Evolutionary conservation across 2,888 invertebrate genomes (phyloP).

Genomic region (Agrochola macilenta): DNA sequence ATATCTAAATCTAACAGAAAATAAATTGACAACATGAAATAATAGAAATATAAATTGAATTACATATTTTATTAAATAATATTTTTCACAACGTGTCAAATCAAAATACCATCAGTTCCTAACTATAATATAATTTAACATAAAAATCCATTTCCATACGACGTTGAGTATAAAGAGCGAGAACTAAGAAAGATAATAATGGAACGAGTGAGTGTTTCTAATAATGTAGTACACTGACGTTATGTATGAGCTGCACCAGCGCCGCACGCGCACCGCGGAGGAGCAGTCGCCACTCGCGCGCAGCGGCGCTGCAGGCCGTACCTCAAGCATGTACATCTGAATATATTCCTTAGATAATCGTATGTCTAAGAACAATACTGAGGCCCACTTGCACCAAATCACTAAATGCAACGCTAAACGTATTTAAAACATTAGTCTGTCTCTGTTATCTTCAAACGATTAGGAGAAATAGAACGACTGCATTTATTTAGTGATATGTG

Average conservation of each 20-base stretch:
- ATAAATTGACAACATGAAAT: slow-evolving; percentile 46
- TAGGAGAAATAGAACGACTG: background rate
- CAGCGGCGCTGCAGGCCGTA: background rate
- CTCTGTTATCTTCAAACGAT: background rate
- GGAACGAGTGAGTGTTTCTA: slow-evolving; percentile 29
- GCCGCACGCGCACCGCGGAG: background rate
- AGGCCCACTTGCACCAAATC: background rate
- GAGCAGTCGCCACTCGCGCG: too few species aligned
- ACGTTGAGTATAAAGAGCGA: slow-evolving; percentile 54
- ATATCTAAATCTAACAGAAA: slow-evolving; percentile 49
- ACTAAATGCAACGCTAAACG: background rate
- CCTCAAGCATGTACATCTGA: slow-evolving; percentile 27
- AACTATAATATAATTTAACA: slow-evolving; percentile 56
- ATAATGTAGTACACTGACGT: slow-evolving; percentile 1
- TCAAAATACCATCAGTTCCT: slow-evolving; percentile 55
- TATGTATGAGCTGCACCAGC: slow-evolving; percentile 29
- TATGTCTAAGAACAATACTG: slow-evolving; percentile 10
- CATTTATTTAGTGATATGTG: too few species aligned
- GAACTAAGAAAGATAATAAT: slow-evolving; percentile 36
- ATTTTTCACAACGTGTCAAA: slow-evolving; percentile 52
- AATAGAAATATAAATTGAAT: slow-evolving; percentile 53
- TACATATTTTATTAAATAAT: slow-evolving; percentile 55
- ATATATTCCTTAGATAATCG: slow-evolving; percentile 11
- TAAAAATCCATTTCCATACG: slow-evolving; percentile 41
- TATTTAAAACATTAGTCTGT: background rate